Evolutionary conservation across 2,888 invertebrate genomes (phyloP), one percentile per base, ranked within the genome.

Genomic region (Drosophila prostipennis): DNA sequence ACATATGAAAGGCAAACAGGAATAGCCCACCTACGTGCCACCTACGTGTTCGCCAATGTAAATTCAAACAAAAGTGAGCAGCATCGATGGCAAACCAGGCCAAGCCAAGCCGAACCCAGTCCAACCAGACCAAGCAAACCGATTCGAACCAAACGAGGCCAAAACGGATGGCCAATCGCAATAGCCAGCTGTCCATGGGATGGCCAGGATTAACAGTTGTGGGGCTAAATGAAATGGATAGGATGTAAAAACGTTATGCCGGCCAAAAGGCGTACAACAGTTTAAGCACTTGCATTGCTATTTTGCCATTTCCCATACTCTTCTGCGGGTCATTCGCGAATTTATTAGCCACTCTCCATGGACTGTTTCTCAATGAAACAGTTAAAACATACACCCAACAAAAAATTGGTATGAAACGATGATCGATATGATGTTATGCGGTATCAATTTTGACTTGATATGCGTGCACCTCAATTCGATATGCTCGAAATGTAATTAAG

Each of bases 41-140:
- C 23, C 23, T 23, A 34, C 4, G 46, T 46, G 46, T 46, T 14
- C 14, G 14, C 46, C 32, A 72, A 71, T 79, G 79, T 69, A 77
- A 82, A 78, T 78, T 72, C 77, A 82, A 85, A 87, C 82, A 79
- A 82, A 78, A 84, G 75, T 79, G 70, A 59, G 51, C 74, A 73
- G 57, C 71, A 59, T 61, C 64, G 67, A 34, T 48, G 32, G 48
- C 23, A n/a, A 16, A 48, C 74, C 77, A 74, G 77, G 74, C 52
- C 72, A 26, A 14, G 36, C 40, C 58, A 16, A 16, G 36, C 43
- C 60, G 16, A 45, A n/a, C 48, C 23, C 60, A 76, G 68, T 59
- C 72, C 71, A 76, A 69, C 73, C 68, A 48, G 71, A 58, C 54
- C 72, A 56, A 60, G 45, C 61, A 48, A 48, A 36, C 23, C 45